Base-by-base conservation (phyloP, 2,888 invertebrate species). In the Tenthredo mesomela region DNA sequence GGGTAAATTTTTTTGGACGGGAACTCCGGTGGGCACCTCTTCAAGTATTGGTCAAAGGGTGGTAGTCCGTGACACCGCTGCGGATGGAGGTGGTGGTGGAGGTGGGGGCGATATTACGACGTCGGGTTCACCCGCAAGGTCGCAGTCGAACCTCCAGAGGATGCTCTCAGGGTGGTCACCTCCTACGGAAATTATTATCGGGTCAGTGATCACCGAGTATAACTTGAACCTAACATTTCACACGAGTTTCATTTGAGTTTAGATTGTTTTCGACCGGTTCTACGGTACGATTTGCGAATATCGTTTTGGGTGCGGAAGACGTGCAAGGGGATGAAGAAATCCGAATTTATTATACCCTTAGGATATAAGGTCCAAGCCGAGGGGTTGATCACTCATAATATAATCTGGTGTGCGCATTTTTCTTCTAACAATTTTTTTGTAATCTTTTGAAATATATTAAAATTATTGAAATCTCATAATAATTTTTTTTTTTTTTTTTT, bases 31-130 rank as follows among this genome's bases (percentile, higher is more conserved):
- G 82, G 93, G 93, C 86, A 92, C 92, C 91, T 93, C 93, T 86
- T 93, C 93, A 78, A 93, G 92, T 91, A 93, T 93, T 88, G 93
- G 93, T 93, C 93, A 93, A 90, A 93, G 93, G 85, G 92, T 93
- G 89, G 93, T 92, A 78, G 92, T 92, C 86, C 92, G 90, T 87
- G 92, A 90, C 77, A 91, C 90, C 43, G 91, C 88, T 47, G 91
- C 91, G 65, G 92, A 92, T 29, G 92, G 92, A 5, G 91, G 91
- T 18, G 91, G 90, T 2, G 93, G 92, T 12, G 93, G 91, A 0
- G 91, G 92, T 25, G 92, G 92, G 12, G 90, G 89, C 78, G 93
- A 92, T 86, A 92, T 92, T 85, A 93, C 90, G 86, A 93, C 92
- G 87, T 93, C 93, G 47, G 93, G 93, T 84, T 93, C 93, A 92